A percentile compares a stretch with the other conserved stretches of the same genome.
These are phyloP conservation scores for Phymanthus crucifer DNA, from an alignment of 92 coral and sea anemone genomes.

Conservation along the genomic window DNA sequence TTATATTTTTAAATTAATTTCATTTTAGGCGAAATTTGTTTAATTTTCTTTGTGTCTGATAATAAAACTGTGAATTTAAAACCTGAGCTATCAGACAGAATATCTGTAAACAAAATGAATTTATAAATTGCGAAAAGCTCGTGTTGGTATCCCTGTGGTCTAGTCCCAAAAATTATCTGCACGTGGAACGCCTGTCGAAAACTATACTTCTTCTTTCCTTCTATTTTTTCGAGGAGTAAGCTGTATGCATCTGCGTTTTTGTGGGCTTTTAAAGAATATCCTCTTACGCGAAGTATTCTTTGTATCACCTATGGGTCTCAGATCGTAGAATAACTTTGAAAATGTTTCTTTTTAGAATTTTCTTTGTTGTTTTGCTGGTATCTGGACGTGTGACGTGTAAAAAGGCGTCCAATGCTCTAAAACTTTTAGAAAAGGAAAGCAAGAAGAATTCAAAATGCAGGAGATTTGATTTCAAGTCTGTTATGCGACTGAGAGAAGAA, in stretches of 20 bases:
- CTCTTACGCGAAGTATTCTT: neutral
- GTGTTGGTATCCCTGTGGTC: conserved; percentile 27
- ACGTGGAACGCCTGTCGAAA: conserved; percentile 32
- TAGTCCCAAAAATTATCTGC: neutral
- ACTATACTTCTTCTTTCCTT: neutral
- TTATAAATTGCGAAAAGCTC: neutral
- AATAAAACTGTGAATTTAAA: too few relatives aligned
- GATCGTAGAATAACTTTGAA: neutral
- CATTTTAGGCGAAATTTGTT: too few relatives aligned
- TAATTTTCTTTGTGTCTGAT: too few relatives aligned
- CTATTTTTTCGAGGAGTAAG: neutral
- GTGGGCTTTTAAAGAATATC: neutral
- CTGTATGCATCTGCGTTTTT: neutral
- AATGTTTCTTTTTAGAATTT: conserved; percentile 28
- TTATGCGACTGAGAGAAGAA: conserved; percentile 73
- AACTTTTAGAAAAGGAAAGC: conserved; percentile 69
- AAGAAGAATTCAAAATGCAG: conserved; percentile 59
- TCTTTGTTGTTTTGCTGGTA: conserved; percentile 23
- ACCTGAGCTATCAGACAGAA: too few relatives aligned
- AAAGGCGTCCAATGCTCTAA: conserved; percentile 38
- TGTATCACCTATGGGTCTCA: neutral
- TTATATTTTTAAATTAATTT: too few relatives aligned
- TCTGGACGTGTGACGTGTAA: conserved; percentile 39
- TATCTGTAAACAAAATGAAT: neutral
- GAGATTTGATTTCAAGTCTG: conserved; percentile 33